A percentile compares a stretch with the other conserved stretches of the same genome.
These are phyloP conservation scores for Botrylloides violaceus DNA, from an alignment of 23 tunicate genomes.

Conservation along the genomic window DNA sequence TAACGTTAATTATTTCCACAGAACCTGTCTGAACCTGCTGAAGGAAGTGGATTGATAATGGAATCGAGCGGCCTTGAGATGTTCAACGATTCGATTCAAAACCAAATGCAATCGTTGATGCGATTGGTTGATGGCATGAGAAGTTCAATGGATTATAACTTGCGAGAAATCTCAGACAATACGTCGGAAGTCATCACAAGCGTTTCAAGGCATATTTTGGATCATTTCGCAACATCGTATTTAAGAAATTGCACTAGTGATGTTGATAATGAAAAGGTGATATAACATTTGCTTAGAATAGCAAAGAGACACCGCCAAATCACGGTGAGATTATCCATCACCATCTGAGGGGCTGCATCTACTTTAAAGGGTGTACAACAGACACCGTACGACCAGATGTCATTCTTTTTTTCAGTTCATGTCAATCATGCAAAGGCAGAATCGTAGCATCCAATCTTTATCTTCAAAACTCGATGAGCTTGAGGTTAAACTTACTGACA, in stretches of 20 bases:
- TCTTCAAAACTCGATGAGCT: not conserved
- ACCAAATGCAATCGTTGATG: not conserved
- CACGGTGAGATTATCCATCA: too few species aligned
- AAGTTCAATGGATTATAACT: not conserved
- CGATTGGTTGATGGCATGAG: not conserved
- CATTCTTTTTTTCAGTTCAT: not conserved
- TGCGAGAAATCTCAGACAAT: not conserved
- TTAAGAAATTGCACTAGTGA: not conserved
- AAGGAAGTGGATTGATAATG: too few species aligned
- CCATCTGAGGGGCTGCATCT: too few species aligned
- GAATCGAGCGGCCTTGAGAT: not conserved
- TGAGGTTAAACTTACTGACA: not conserved
- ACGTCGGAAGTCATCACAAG: not conserved
- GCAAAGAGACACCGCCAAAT: too few species aligned
- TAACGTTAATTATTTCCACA: too few species aligned
- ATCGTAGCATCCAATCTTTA: not conserved
- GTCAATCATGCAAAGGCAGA: not conserved
- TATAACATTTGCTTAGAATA: too few species aligned
- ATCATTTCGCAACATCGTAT: not conserved
- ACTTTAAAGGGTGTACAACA: too few species aligned
- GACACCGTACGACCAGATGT: too few species aligned
- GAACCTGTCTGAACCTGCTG: too few species aligned
- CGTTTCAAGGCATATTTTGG: not conserved
- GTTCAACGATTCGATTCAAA: not conserved
- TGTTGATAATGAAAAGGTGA: not conserved